phyloP scores from a whole-genome alignment of 2,888 invertebrate species.

The Lasioglossum oenotherae region DNA sequence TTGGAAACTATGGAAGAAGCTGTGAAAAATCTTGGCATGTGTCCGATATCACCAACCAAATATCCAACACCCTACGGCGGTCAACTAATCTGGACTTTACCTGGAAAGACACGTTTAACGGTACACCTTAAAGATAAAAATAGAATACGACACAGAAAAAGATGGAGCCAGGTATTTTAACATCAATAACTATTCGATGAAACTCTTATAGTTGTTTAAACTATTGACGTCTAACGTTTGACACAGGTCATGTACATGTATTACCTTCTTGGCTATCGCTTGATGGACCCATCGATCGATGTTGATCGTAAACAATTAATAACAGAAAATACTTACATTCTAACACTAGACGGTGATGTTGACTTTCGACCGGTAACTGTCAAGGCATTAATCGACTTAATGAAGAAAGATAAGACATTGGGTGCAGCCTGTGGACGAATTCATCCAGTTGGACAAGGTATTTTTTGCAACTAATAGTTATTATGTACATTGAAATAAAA shows the following conservation, averaged over 20 bases:
- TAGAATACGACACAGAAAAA: slow-evolving; percentile 94
- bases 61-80: slow-evolving; percentile 95
- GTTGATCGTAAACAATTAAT: slow-evolving; percentile 88
- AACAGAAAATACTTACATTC: slow-evolving; percentile 92
- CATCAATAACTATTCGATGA: not conserved
- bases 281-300: slow-evolving; percentile 89
- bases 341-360: slow-evolving; percentile 95
- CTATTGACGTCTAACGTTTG: not conserved
- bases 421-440: slow-evolving; percentile 96
- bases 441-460: slow-evolving; percentile 91
- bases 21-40: slow-evolving; percentile 89
- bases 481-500: not conserved
- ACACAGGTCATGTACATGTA: slow-evolving; percentile 96
- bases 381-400: slow-evolving; percentile 91
- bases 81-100: slow-evolving; percentile 92
- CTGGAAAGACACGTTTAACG: slow-evolving; percentile 93
- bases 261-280: slow-evolving; percentile 92
- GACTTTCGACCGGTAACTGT: slow-evolving; percentile 94
- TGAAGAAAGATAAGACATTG: slow-evolving; percentile 92
- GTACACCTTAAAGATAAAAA: slow-evolving; percentile 96
- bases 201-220: not conserved
- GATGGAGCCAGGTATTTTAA: slow-evolving; percentile 93
- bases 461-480: slow-evolving; percentile 3
- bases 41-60: slow-evolving; percentile 88
- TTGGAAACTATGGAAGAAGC: slow-evolving; percentile 91